Evolutionary conservation across 2,113 vertebrate species (phyloP), one percentile per base, ranked within the genome.

Genomic region (Sinocyclocheilus grahami): DNA sequence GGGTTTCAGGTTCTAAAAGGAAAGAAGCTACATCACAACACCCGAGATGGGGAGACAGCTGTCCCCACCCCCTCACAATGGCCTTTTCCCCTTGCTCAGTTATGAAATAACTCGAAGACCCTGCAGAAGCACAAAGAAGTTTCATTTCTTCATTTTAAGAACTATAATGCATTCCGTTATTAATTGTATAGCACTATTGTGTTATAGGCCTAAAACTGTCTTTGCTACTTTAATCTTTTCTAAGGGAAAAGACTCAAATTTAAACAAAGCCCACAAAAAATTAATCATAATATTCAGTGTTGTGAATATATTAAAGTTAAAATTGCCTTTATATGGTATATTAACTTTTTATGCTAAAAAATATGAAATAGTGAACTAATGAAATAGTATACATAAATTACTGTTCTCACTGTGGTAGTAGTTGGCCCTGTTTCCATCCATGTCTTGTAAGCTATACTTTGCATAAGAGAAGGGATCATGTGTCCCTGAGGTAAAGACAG

Each of bases 1-100:
- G 85, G 20, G 53, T 75, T 22, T 79, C 83, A 87, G 90, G 92
- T 95, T 95, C 89, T 92, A 95, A 95, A 96, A 95, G 95, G 95
- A 90, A 94, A 95, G 88, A 92, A 91, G 67, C 39, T 86, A 89
- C 92, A 87, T 90, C 92, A 89, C 90, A 93, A 85, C 89, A 90
- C 90, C 90, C 76, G 81, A 93, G 91, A 92, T 86, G 60, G 88
- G 91, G 83, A 82, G 90, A 93, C 94, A 94, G 93, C 93, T 95
- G 93, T 92, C 87, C 87, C 79, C 60, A 42, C 82, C 86, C 82
- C 78, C 55, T 79, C 51, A 78, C 65, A 69, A 63, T 85, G 60
- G 72, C 65, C 60, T 77, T 67, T 86, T 48, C 63, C 55, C 71
- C 83, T 62, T 84, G 82, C 69, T 84, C 65, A 72, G 78, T 11